Percentiles rank a stretch among this genome's conserved stretches.
Conservation (phyloP, 2,888 invertebrate species). For the Stenichneumon culpator region DNA sequence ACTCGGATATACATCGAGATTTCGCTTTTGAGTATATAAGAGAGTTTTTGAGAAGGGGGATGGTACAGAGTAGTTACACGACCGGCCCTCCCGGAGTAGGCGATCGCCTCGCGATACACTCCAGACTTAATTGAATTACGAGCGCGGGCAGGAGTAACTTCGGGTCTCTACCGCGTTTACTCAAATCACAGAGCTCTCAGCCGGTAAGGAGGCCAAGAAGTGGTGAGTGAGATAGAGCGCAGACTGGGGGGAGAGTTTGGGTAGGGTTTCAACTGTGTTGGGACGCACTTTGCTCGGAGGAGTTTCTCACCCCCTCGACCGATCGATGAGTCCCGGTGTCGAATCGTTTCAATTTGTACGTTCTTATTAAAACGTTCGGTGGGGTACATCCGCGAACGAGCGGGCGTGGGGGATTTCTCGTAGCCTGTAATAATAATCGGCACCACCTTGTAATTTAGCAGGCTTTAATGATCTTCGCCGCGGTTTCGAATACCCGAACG, state of each 20-base stretch:
- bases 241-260: slow-evolving; percentile 26
- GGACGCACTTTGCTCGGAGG: slow-evolving; percentile 68
- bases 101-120: slow-evolving; percentile 79
- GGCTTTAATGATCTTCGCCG: slow-evolving; percentile 62
- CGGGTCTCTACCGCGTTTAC: slow-evolving; percentile 74
- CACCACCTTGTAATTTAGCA: slow-evolving; percentile 68
- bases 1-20: neutral
- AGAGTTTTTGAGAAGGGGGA: neutral
- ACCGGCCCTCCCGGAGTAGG: slow-evolving; percentile 64
- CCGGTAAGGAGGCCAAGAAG: slow-evolving; percentile 62
- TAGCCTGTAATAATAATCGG: slow-evolving; percentile 69
- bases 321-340: slow-evolving; percentile 64
- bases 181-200: slow-evolving; percentile 80
- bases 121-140: slow-evolving; percentile 81
- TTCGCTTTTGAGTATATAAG: neutral
- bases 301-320: slow-evolving; percentile 56
- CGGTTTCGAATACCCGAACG: slow-evolving; percentile 39
- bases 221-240: slow-evolving; percentile 45
- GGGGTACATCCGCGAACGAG: slow-evolving; percentile 51
- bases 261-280: slow-evolving; percentile 67
- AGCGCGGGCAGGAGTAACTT: slow-evolving; percentile 76
- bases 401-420: slow-evolving; percentile 36
- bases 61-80: slow-evolving; percentile 54
- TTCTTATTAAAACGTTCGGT: slow-evolving; percentile 67
- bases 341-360: slow-evolving; percentile 69